Evolutionary conservation across 2,888 invertebrate genomes (phyloP).

Genomic region (Trissonchulus sp.): DNA sequence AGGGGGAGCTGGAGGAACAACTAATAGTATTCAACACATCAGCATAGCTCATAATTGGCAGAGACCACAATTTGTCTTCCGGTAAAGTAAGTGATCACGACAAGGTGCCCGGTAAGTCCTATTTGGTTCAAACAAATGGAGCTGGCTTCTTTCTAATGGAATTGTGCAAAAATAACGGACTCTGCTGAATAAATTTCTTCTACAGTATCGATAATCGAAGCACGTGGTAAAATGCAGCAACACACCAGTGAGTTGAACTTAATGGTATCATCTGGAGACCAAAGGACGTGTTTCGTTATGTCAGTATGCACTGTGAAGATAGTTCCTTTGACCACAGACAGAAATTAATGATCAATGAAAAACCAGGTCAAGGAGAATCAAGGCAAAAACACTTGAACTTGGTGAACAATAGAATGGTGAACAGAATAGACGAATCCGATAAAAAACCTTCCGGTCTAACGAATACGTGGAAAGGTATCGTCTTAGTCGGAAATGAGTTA

Average conservation of each 20-base stretch:
- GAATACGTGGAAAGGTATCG: background rate
- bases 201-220: slow-evolving; percentile 2
- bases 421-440: background rate
- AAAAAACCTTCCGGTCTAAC: background rate
- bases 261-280: slow-evolving; percentile 4
- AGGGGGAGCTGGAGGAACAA: background rate
- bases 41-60: background rate
- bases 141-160: background rate
- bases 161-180: background rate
- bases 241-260: background rate
- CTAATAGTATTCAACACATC: background rate
- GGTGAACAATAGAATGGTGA: too few relatives aligned
- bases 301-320: background rate
- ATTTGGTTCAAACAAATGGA: background rate
- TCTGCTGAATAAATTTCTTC: slow-evolving; percentile 1
- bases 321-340: background rate
- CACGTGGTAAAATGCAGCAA: slow-evolving; percentile 5
- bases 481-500: background rate
- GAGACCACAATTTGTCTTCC: slow-evolving; percentile 7
- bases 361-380: background rate
- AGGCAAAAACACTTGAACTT: background rate
- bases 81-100: background rate
- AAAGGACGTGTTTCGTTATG: slow-evolving; percentile 1
- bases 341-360: background rate
- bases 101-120: background rate